Base-by-base conservation (phyloP, 2,888 invertebrate genomes). In the Heteromurus nitidus region DNA sequence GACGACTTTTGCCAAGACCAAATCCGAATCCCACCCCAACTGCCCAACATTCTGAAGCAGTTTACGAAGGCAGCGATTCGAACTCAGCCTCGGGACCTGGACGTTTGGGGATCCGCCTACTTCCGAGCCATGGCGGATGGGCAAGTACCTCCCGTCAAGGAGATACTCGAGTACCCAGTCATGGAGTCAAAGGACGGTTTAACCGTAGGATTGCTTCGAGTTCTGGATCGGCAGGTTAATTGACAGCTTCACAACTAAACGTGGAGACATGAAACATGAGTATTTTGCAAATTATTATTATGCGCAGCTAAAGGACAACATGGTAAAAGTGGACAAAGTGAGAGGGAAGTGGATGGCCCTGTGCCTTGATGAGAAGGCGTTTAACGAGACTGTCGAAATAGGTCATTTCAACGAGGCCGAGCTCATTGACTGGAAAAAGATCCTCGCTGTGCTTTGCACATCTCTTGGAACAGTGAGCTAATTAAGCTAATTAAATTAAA, bases 51-150 rank as follows among this genome's bases (percentile, higher is more conserved):
- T 68, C 89, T 96, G 74, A 95, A 96, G 89, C 93, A 95, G 88
- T 97, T 93, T 88, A 95, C 96, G 55, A 96, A 96, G 91, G 96
- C 96, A 36, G 96, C 96, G 0, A 96, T 97, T 77, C 92, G 95
- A 87, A 96, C 96, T 2, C 96, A 97, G 88, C 97, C 96, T 0
- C 93, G 93, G 86, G 96, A 96, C 90, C 91, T 97, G 0, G 91
- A 96, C 0, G 92, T 92, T 84, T 97, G 97, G 97, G 95, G 96
- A 0, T 93, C 92, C 26, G 93, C 94, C 11, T 95, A 95, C 89
- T 96, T 96, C 90, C 92, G 93, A 58, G 95, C 95, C 0, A 89
- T 96, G 85, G 92, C 95, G 0, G 91, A 94, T 73, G 93, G 93
- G 44, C 91, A 94, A n/a, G 92, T 93, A 0, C 95, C 96, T 0